Percentiles rank a stretch among this genome's conserved stretches.
Evolutionary conservation across 2,113 vertebrate species (phyloP).

Genomic region (Sialia sialis): DNA sequence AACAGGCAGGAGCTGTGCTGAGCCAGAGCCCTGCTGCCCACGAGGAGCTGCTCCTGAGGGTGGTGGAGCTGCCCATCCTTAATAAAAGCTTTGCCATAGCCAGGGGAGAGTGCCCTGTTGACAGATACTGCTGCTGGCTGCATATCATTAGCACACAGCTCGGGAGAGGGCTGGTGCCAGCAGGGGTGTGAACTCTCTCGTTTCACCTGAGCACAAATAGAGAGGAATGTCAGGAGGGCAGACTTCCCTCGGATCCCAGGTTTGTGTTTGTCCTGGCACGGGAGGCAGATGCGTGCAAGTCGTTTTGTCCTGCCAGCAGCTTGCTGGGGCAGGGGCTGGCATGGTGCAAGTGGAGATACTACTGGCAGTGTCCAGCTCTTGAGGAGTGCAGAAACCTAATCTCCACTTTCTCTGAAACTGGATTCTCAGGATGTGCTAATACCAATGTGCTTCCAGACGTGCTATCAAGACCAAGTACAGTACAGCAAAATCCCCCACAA

Average conservation of each 20-base stretch:
- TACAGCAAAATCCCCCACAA: background rate
- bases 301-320: background rate
- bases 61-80: background rate
- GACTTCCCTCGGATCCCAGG: background rate
- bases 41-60: background rate
- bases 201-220: slow-evolving; percentile 11
- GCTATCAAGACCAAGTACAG: background rate
- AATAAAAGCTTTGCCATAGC: background rate
- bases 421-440: slow-evolving; percentile 52
- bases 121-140: slow-evolving; percentile 39
- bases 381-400: slow-evolving; percentile 41
- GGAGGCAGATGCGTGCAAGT: background rate
- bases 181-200: slow-evolving; percentile 23
- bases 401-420: slow-evolving; percentile 54
- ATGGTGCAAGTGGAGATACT: background rate
- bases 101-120: background rate
- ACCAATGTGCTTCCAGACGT: background rate
- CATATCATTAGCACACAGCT: background rate
- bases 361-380: background rate
- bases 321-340: background rate
- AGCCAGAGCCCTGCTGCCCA: background rate
- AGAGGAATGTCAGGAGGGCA: background rate
- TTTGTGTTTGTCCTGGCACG: fast-evolving
- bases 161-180: background rate
- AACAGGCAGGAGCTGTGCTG: background rate